Conservation (phyloP, 2,888 invertebrate genomes). For the Amblyjoppa proteus region DNA sequence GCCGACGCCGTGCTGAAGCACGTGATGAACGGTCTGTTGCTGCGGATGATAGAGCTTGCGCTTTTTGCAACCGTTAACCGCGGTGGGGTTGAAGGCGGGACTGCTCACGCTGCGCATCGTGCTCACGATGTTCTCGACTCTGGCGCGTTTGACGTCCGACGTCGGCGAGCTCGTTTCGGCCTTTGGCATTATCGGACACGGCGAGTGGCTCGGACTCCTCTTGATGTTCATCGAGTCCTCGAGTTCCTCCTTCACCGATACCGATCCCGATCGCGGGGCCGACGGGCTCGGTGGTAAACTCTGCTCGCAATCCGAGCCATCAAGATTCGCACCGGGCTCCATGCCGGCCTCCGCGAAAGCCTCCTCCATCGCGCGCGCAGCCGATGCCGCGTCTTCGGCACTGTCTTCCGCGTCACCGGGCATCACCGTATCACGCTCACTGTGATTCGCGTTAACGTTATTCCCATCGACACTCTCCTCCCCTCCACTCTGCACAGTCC, state of each 20-base stretch:
- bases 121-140: slow-evolving; percentile 97
- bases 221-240: slow-evolving; percentile 81
- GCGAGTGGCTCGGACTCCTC: slow-evolving; percentile 83
- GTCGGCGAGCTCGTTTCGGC: slow-evolving; percentile 85
- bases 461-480: slow-evolving; percentile 83
- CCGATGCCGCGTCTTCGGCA: slow-evolving; percentile 84
- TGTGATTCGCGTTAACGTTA: slow-evolving; percentile 80
- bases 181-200: slow-evolving; percentile 82
- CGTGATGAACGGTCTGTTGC: slow-evolving; percentile 91
- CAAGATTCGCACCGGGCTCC: slow-evolving; percentile 84
- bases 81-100: slow-evolving; percentile 89
- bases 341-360: slow-evolving; percentile 88
- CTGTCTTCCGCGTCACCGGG: slow-evolving; percentile 84
- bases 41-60: slow-evolving; percentile 98
- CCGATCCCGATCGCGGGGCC: slow-evolving; percentile 82
- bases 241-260: slow-evolving; percentile 83
- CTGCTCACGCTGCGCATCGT: slow-evolving; percentile 93
- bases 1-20: slow-evolving; percentile 87
- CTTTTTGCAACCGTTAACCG: slow-evolving; percentile 97
- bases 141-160: slow-evolving; percentile 95
- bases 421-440: slow-evolving; percentile 83
- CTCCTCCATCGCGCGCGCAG: slow-evolving; percentile 87
- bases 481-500: slow-evolving; percentile 84
- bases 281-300: slow-evolving; percentile 83
- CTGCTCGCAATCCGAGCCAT: slow-evolving; percentile 83